phyloP scores from a whole-genome alignment of 30 jellyfish, hydroid and myxozoan genomes.

The Hydra vulgaris region DNA sequence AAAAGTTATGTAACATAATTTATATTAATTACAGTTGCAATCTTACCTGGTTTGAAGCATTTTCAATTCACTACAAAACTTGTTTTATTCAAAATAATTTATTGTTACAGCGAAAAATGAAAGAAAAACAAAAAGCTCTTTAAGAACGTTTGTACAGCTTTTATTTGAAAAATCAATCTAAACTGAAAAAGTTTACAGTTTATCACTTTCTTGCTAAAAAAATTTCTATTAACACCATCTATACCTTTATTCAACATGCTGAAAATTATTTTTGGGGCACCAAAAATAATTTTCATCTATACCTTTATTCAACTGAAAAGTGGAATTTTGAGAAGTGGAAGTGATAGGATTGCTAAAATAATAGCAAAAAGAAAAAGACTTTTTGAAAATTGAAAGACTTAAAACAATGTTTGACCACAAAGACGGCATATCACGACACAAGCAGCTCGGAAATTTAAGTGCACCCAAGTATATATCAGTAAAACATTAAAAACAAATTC shows the following conservation, averaged over 20 bases:
- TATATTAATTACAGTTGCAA: background rate
- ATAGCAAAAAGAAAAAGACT: background rate
- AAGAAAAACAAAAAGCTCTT: background rate
- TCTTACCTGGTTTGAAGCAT: background rate
- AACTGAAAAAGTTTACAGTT: background rate
- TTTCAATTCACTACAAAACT: background rate
- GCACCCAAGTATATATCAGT: background rate
- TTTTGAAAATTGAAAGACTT: background rate
- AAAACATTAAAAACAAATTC: no score
- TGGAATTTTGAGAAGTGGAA: background rate
- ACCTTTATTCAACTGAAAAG: no score
- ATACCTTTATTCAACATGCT: background rate
- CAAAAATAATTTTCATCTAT: no score
- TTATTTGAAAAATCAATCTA: background rate
- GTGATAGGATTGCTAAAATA: background rate
- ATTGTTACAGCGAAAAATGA: background rate
- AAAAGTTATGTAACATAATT: background rate
- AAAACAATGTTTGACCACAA: background rate
- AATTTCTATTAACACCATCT: background rate
- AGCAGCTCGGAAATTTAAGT: background rate
- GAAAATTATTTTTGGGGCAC: no score
- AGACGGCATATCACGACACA: background rate
- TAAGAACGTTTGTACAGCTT: background rate
- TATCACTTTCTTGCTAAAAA: background rate
- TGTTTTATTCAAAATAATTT: background rate